Conservation (phyloP, 1,140 invertebrate genomes). For the Telenomus remus region DNA sequence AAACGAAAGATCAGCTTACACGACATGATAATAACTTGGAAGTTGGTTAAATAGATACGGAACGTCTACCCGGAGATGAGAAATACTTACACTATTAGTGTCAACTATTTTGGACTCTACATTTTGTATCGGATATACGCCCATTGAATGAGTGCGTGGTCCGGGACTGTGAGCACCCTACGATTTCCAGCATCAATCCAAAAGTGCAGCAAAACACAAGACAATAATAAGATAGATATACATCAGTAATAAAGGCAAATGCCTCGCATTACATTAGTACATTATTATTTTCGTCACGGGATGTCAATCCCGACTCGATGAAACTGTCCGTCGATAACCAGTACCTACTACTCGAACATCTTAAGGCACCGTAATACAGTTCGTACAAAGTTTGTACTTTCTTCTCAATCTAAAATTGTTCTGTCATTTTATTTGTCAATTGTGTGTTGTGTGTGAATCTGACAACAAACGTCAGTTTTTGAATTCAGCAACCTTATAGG, state of each 20-base stretch:
- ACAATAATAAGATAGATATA: conserved; percentile 61
- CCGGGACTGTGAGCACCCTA: conserved; percentile 92
- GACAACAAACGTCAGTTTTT: neutral
- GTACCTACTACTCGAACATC: too few relatives aligned
- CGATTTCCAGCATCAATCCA: conserved; percentile 66
- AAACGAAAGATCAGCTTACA: too few relatives aligned
- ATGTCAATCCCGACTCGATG: too few relatives aligned
- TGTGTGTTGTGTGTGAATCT: too few relatives aligned
- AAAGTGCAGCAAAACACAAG: conserved; percentile 72
- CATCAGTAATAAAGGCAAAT: conserved; percentile 60
- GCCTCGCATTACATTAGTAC: neutral
- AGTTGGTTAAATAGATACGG: conserved; percentile 6
- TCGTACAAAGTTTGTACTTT: too few relatives aligned
- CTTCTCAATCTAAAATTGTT: too few relatives aligned
- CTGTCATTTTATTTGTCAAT: too few relatives aligned
- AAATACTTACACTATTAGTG: conserved; percentile 89
- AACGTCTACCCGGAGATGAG: neutral
- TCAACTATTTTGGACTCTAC: conserved; percentile 89
- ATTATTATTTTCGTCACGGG: neutral
- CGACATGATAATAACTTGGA: too few relatives aligned
- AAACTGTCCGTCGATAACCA: too few relatives aligned
- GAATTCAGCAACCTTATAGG: neutral
- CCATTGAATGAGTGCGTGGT: conserved; percentile 89
- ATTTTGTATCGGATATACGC: conserved; percentile 89
- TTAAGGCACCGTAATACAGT: too few relatives aligned